phyloP scores from a whole-genome alignment of 1,140 invertebrate species.

The Nasonia longicornis region DNA sequence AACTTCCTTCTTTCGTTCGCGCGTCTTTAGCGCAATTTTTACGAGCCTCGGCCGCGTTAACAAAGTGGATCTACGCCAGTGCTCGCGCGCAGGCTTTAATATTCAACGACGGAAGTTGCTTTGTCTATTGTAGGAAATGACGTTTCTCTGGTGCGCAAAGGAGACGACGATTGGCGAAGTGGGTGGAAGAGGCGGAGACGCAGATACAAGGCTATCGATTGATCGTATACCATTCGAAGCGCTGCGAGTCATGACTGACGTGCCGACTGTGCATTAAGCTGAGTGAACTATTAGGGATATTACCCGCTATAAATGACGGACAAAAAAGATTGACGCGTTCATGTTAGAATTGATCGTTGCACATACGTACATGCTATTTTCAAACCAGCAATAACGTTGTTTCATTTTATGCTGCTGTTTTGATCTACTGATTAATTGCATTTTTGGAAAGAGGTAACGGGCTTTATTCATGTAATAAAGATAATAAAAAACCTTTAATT shows the following conservation, averaged over 20 bases:
- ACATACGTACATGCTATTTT: no score
- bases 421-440: no score
- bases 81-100: not conserved
- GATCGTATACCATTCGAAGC: not conserved
- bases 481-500: no score
- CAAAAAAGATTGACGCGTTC: no score
- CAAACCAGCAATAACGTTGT: no score
- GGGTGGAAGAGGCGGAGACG: not conserved
- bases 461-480: no score
- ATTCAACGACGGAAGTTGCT: not conserved
- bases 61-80: not conserved
- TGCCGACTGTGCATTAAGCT: not conserved
- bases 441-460: no score
- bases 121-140: not conserved
- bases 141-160: not conserved
- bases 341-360: no score
- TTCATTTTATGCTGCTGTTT: no score
- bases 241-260: not conserved
- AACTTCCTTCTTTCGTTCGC: not conserved
- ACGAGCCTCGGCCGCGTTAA: not conserved
- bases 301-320: not conserved
- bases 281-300: not conserved
- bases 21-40: conserved; percentile 1
- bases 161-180: not conserved
- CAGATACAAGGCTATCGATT: conserved; percentile 4